Conservation (phyloP, 2,113 vertebrate species). For the Grallaria varia region DNA sequence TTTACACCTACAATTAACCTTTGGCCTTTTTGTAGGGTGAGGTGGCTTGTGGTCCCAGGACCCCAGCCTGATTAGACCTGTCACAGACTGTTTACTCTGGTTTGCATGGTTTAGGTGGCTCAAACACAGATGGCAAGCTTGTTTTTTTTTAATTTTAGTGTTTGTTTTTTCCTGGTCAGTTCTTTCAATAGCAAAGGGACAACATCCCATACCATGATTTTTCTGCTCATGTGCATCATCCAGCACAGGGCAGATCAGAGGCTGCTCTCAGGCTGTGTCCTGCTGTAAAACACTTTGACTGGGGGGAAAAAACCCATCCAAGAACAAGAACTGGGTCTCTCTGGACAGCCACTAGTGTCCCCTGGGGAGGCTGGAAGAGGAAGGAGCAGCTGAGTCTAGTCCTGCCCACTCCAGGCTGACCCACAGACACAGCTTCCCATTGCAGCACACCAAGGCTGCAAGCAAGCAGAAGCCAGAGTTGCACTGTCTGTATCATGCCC, state of each 20-base stretch:
- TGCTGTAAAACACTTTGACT: background rate
- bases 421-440: background rate
- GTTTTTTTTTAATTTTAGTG: background rate
- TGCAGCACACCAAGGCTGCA: background rate
- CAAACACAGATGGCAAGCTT: background rate
- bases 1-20: background rate
- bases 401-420: rapidly evolving
- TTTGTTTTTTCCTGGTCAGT: background rate
- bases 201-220: background rate
- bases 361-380: background rate
- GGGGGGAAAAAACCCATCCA: background rate
- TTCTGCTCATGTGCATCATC: background rate
- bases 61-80: background rate
- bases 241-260: background rate
- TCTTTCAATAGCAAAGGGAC: background rate
- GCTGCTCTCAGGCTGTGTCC: background rate
- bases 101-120: background rate
- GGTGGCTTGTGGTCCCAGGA: background rate
- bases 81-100: background rate
- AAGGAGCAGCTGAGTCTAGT: background rate
- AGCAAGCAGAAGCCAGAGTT: background rate
- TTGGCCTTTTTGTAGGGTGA: background rate
- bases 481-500: background rate
- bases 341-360: background rate
- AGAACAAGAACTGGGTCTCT: background rate